A percentile compares a stretch with the other conserved stretches of the same genome.
Evolutionary conservation across 2,797 vertebrate species (phyloP).

Genomic region (Phrynocephalus guinanensis): DNA sequence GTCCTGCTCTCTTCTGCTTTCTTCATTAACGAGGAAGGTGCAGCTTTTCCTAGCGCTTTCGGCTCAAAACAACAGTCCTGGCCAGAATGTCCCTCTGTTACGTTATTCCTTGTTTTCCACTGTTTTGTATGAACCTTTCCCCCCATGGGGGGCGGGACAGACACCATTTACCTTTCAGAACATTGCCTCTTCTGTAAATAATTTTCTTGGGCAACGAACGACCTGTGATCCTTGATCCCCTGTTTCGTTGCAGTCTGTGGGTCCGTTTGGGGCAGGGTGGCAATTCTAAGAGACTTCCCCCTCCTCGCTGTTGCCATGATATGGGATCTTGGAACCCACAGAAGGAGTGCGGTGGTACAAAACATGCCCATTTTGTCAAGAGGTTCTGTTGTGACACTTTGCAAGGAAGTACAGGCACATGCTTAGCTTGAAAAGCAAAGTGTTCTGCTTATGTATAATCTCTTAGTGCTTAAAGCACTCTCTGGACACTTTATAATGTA

Average conservation of each 20-base stretch:
- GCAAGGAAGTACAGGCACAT: too few relatives aligned
- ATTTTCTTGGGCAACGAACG: background rate
- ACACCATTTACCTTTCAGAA: background rate
- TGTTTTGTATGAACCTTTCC: constrained; percentile 13
- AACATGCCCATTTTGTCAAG: too few relatives aligned
- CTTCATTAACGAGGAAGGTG: constrained; percentile 69
- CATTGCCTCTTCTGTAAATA: background rate
- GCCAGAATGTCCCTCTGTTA: constrained; percentile 60
- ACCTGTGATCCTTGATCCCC: background rate
- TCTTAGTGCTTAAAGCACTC: too few relatives aligned
- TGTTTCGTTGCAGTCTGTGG: background rate
- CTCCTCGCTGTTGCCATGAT: too few relatives aligned
- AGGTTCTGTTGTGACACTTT: too few relatives aligned
- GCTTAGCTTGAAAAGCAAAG: too few relatives aligned
- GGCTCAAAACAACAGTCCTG: constrained; percentile 64
- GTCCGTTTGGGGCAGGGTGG: background rate
- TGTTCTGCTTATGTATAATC: too few relatives aligned
- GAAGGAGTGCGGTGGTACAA: too few relatives aligned
- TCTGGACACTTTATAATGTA: too few relatives aligned
- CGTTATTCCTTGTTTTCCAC: constrained; percentile 55
- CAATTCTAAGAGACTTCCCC: too few relatives aligned
- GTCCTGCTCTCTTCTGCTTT: constrained; percentile 69
- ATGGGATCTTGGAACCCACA: too few relatives aligned
- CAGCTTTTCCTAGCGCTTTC: constrained; percentile 56
- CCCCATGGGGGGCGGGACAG: background rate